phyloP scores from a whole-genome alignment of 1,140 invertebrate genomes.

The Scaptomyza hsui region DNA sequence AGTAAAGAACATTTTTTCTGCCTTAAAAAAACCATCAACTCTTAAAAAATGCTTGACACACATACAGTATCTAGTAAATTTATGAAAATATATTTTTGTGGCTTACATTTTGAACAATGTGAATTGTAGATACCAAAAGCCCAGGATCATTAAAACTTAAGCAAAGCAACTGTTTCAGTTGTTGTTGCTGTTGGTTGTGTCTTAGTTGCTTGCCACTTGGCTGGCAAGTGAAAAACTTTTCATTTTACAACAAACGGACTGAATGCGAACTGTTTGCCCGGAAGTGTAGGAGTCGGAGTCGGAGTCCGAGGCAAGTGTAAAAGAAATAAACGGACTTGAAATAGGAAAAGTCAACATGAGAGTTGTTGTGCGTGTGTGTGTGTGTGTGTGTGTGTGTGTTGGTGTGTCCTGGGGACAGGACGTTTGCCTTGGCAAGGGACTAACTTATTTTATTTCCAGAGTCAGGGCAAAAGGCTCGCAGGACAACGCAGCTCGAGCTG shows the following conservation, averaged over 20 bases:
- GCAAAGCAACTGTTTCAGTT: slow-evolving; percentile 27
- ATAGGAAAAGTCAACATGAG: slow-evolving; percentile 81
- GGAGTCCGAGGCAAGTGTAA: slow-evolving; percentile 71
- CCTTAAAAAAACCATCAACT: too few relatives aligned
- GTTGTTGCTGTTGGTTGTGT: neutral
- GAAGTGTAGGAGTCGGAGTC: slow-evolving; percentile 15
- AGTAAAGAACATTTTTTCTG: too few relatives aligned
- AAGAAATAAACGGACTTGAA: slow-evolving; percentile 81
- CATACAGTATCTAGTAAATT: neutral
- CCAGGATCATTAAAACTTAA: slow-evolving; percentile 74
- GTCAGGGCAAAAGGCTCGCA: slow-evolving; percentile 18
- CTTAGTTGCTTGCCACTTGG: slow-evolving; percentile 52
- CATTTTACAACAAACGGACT: slow-evolving; percentile 56
- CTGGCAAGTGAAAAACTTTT: slow-evolving; percentile 66
- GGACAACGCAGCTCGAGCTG: slow-evolving; percentile 6
- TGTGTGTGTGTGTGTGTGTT: slow-evolving; percentile 37
- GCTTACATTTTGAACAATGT: slow-evolving; percentile 10
- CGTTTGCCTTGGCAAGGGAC: slow-evolving; percentile 58
- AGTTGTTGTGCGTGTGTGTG: slow-evolving; percentile 60
- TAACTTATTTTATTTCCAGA: slow-evolving; percentile 75
- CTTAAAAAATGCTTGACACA: neutral
- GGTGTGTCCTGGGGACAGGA: slow-evolving; percentile 73
- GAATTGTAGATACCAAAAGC: slow-evolving; percentile 25
- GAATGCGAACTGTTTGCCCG: slow-evolving; percentile 18
- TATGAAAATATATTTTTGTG: neutral